Evolutionary conservation across 2,113 vertebrate species (phyloP), one percentile per base, ranked within the genome.

Genomic region (Mionectes macconnelli): DNA sequence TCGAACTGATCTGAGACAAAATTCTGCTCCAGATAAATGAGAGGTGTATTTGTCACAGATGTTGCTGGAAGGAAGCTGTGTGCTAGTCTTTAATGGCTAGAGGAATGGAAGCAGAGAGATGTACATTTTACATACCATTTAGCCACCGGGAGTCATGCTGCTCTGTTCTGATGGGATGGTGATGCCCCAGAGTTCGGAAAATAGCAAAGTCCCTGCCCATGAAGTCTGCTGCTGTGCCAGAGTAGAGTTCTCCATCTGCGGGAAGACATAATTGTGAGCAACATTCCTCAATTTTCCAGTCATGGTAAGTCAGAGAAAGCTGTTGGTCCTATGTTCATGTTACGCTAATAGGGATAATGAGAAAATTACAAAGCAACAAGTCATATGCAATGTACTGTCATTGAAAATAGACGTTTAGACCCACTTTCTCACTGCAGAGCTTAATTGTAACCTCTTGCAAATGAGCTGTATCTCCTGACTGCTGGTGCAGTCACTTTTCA

Each of bases 171-270:
- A 99, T 99, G 86, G 99, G 99, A 89, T 99, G 99, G 95, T 99
- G 99, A 84, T 98, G 98, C 60, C 99, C 99, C 59, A 99, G 98
- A 50, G 99, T 99, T 80, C 99, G 98, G 97, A 99, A 99, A 96
- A 99, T 99, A 80, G 99, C 99, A 97, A 99, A 99, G 94, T 99
- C 99, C 93, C 99, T 97, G 80, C 99, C 99, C 99, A 99, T 99
- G 97, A 99, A 99, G 97, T 99, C 99, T 62, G 99, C 99, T 12
- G 99, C 99, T 17, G 99, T 99, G 80, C 99, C 99, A 25, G 99
- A 99, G 89, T 99, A 99, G 86, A 99, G 94, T 53, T 99, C 99
- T 62, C 99, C 99, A 97, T 99, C 99, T 99, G 96, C 55, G 75
- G 96, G 53, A 92, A 59, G 82, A 95, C 25, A 72, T 87, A 96